Evolutionary conservation across 2,888 invertebrate species (phyloP).

Genomic region (Ypsolopha sequella): DNA sequence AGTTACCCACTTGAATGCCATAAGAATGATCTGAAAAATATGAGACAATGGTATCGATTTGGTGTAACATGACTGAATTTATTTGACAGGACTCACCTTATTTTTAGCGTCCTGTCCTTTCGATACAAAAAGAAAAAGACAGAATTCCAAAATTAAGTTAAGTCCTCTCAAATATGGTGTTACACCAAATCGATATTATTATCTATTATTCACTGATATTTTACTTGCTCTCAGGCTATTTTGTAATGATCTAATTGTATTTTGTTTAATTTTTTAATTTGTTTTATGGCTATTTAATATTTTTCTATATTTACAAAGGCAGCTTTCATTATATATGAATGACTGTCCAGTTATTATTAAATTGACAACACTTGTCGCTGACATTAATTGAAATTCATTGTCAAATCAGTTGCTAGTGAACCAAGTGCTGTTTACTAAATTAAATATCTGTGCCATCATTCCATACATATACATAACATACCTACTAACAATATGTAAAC

Average conservation of each 20-base stretch:
- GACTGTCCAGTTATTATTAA: background rate
- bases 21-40: background rate
- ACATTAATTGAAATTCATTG: slow-evolving; percentile 45
- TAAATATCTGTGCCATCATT: background rate
- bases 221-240: too few species aligned
- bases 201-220: too few species aligned
- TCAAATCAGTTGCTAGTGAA: slow-evolving; percentile 26
- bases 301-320: background rate
- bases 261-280: background rate
- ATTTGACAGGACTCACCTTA: too few species aligned
- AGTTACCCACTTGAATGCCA: too few species aligned
- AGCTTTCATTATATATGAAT: background rate
- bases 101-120: too few species aligned
- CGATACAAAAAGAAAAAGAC: too few species aligned
- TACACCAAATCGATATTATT: too few species aligned
- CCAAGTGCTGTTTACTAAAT: background rate
- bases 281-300: background rate
- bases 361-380: slow-evolving; percentile 18
- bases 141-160: too few species aligned
- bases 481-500: background rate
- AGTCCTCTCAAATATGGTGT: too few species aligned
- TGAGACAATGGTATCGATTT: too few species aligned
- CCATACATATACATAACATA: background rate
- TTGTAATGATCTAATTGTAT: too few species aligned
- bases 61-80: too few species aligned